Percentiles rank a stretch among this genome's conserved stretches.
phyloP scores from a whole-genome alignment of 2,797 vertebrate species.

The Pangasius larnaudii region DNA sequence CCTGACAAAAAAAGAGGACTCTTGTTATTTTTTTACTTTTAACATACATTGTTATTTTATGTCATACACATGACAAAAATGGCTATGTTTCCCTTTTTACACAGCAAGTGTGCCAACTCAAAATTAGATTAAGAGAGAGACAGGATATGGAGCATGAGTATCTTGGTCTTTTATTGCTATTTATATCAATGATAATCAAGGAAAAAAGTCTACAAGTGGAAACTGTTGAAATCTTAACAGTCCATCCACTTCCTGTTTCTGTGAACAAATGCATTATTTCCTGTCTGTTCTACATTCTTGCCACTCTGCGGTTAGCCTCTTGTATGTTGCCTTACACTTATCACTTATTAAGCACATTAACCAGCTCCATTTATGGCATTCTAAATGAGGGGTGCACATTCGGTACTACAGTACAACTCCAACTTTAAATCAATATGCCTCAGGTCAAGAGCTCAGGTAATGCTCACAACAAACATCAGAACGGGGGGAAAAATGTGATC shows the following conservation, averaged over 20 bases:
- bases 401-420: not conserved
- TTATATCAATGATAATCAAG: not conserved
- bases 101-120: not conserved
- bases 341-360: not conserved
- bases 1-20: not conserved
- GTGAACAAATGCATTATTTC: constrained; percentile 33
- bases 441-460: not conserved
- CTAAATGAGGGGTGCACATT: not conserved
- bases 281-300: constrained; percentile 28
- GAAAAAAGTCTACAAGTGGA: constrained; percentile 10
- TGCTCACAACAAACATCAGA: not conserved
- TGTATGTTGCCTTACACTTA: not conserved
- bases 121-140: not conserved
- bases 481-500: not conserved
- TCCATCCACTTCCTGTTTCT: constrained; percentile 50
- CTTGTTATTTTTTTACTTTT: not conserved
- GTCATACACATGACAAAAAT: not conserved
- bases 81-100: not conserved
- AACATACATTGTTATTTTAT: too few species aligned
- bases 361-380: not conserved
- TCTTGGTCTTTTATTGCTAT: constrained; percentile 9
- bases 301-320: constrained; percentile 28
- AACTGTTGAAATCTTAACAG: constrained; percentile 32
- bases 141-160: constrained; percentile 16
- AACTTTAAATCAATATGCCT: not conserved